Conservation (phyloP, 2,888 invertebrate genomes). For the Pyralis farinalis region DNA sequence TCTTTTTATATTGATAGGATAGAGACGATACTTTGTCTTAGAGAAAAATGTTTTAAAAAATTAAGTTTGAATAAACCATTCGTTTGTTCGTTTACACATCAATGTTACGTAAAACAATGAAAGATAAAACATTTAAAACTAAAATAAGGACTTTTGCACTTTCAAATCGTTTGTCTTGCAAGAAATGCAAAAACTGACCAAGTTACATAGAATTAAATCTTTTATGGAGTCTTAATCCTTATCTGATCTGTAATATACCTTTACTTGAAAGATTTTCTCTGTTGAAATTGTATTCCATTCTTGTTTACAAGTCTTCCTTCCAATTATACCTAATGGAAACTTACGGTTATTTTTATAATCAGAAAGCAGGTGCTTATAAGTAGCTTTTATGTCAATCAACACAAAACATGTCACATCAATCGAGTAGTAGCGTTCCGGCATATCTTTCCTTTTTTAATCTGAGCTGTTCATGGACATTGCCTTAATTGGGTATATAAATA, state of each 20-base stretch:
- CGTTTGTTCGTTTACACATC: background rate
- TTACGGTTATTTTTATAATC: no score
- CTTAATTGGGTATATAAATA: constrained; percentile 61
- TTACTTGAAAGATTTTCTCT: no score
- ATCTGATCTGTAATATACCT: background rate
- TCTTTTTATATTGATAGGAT: no score
- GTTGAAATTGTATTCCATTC: no score
- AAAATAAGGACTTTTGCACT: constrained; percentile 27
- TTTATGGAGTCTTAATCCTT: constrained; percentile 17
- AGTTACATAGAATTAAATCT: constrained; percentile 35
- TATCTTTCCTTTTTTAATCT: constrained; percentile 57
- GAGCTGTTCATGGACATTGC: constrained; percentile 45
- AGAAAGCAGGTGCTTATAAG: no score
- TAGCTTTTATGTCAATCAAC: background rate
- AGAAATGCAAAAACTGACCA: constrained; percentile 18
- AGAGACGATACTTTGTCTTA: no score
- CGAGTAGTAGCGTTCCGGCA: constrained; percentile 54
- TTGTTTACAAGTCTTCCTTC: no score
- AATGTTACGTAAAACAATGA: constrained; percentile 11
- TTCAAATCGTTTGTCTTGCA: constrained; percentile 26
- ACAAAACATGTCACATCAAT: constrained; percentile 28
- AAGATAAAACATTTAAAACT: constrained; percentile 15
- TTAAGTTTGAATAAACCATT: constrained; percentile 1
- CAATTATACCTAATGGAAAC: no score
- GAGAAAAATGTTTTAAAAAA: no score